Evolutionary conservation across 2,888 invertebrate species (phyloP).

Genomic region (Athalia rosae): DNA sequence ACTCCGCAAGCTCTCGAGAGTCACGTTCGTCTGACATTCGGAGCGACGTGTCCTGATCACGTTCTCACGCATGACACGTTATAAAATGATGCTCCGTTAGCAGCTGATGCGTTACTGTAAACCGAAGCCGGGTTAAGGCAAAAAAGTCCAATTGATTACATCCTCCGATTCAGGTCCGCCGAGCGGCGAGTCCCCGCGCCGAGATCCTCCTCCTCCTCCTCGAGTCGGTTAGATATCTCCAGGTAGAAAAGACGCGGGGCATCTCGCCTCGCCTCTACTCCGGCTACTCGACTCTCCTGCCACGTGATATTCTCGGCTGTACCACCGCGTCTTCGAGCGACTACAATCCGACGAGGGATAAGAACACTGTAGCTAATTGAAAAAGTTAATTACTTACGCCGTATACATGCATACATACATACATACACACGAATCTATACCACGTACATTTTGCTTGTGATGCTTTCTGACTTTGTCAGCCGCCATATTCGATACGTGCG

Average conservation of each 20-base stretch:
- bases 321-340: conserved; percentile 45
- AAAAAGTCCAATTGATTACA: conserved; percentile 63
- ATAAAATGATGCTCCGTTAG: conserved; percentile 61
- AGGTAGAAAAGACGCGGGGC: conserved; percentile 18
- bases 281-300: background rate
- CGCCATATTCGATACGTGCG: conserved; percentile 48
- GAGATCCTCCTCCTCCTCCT: conserved; percentile 24
- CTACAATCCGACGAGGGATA: conserved; percentile 43
- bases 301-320: conserved; percentile 17
- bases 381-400: conserved; percentile 61
- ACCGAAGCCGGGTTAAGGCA: conserved; percentile 51
- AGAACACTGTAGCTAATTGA: conserved; percentile 54
- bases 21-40: conserved; percentile 10
- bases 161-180: conserved; percentile 50
- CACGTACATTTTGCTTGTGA: conserved; percentile 51
- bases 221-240: conserved; percentile 32
- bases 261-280: conserved; percentile 47
- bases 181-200: conserved; percentile 19
- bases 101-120: conserved; percentile 56
- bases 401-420: no score
- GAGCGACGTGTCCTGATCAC: conserved; percentile 40
- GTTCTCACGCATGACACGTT: conserved; percentile 56
- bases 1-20: conserved; percentile 30
- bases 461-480: conserved; percentile 53
- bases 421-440: no score